Conservation (phyloP, 2,797 vertebrate species). For the Coccyzus lansbergi region DNA sequence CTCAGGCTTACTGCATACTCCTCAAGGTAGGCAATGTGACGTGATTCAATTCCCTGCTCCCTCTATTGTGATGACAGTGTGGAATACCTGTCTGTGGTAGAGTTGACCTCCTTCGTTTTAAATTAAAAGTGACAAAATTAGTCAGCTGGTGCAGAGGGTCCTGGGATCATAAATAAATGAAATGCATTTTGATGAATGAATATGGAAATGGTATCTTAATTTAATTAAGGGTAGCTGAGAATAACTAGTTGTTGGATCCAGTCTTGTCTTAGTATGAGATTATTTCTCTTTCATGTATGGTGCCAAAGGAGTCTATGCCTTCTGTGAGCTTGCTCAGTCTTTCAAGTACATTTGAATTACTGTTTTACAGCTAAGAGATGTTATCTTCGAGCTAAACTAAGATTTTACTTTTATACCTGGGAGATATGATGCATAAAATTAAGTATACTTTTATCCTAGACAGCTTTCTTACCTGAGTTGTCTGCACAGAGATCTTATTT, state of each 20-base stretch:
- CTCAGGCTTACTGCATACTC: not conserved
- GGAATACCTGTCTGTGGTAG: not conserved
- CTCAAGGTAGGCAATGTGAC: not conserved
- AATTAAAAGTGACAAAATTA: not conserved
- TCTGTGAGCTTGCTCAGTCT: not conserved
- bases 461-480: not conserved
- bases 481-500: not conserved
- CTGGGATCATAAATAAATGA: not conserved
- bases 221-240: not conserved
- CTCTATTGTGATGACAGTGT: rapidly evolving
- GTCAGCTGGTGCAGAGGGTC: not conserved
- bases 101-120: not conserved
- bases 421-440: not conserved
- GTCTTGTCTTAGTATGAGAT: not conserved
- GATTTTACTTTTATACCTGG: not conserved
- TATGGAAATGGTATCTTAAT: not conserved
- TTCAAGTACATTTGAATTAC: not conserved
- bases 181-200: not conserved
- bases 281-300: not conserved
- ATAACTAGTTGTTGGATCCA: not conserved
- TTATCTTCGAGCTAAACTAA: not conserved
- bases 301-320: not conserved
- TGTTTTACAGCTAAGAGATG: not conserved
- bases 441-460: not conserved
- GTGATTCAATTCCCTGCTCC: not conserved